These are phyloP conservation scores for Cataglyphis rosenhaueri DNA, from an alignment of 2,888 invertebrate genomes.

Conservation along the genomic window DNA sequence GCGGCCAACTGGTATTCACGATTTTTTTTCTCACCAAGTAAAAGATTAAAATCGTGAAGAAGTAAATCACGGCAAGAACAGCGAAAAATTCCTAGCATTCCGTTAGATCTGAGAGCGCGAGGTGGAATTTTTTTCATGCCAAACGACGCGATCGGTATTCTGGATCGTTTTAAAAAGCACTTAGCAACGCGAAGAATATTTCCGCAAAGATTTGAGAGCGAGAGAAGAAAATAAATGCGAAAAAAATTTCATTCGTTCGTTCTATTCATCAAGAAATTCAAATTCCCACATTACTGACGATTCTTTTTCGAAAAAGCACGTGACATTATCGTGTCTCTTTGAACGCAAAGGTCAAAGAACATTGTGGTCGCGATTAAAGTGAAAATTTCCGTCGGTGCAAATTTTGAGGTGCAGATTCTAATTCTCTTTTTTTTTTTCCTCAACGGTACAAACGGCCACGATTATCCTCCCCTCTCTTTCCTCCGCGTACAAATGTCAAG, in stretches of 20 bases:
- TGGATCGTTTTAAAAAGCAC: constrained; percentile 2
- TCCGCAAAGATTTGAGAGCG: background rate
- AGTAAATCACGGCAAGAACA: background rate
- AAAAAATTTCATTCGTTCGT: constrained; percentile 36
- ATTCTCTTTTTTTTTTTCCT: constrained; percentile 24
- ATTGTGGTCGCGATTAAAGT: constrained; percentile 5
- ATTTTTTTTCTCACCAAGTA: background rate
- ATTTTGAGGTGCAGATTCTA: constrained; percentile 17
- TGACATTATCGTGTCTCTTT: background rate
- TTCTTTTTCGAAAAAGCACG: background rate
- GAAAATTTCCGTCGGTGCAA: constrained; percentile 19
- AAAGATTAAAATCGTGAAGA: background rate
- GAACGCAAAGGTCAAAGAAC: background rate
- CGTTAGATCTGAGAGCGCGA: constrained; percentile 19
- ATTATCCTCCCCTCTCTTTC: constrained; percentile 17
- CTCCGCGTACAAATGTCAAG: constrained; percentile 70
- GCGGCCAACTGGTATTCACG: background rate
- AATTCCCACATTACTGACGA: background rate
- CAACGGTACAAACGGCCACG: constrained; percentile 35
- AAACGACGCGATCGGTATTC: constrained; percentile 27
- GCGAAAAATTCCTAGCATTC: constrained; percentile 30
- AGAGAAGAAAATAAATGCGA: constrained; percentile 31
- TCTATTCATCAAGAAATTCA: constrained; percentile 15
- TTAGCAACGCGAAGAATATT: background rate
- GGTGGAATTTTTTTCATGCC: constrained; percentile 29